Conservation (phyloP, 2,113 vertebrate genomes). For the Dolichallabes microphthalmus region DNA sequence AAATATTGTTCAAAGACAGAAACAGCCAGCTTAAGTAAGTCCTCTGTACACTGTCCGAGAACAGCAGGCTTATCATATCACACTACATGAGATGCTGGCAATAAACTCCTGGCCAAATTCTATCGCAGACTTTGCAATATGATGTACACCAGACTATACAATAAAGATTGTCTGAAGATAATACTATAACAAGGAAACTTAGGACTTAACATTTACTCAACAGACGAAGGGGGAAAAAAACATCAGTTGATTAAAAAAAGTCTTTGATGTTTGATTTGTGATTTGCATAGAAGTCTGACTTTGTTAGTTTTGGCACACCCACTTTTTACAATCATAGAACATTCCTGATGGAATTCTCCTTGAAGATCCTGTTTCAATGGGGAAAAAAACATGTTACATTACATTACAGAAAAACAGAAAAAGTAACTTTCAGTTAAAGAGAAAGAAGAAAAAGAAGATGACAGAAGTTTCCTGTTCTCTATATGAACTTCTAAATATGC, state of each 20-base stretch:
- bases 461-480: background rate
- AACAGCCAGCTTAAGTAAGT: background rate
- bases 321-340: background rate
- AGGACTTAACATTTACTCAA: background rate
- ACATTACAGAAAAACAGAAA: too few relatives aligned
- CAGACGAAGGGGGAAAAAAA: background rate
- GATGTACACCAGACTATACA: background rate
- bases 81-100: background rate
- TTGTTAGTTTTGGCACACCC: background rate
- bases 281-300: background rate
- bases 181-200: background rate
- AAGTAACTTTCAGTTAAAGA: background rate
- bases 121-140: background rate
- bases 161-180: constrained; percentile 15
- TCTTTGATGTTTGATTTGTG: background rate
- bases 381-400: background rate
- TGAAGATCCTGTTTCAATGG: background rate
- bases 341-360: background rate
- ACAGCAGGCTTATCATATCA: constrained; percentile 12
- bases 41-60: background rate
- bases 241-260: background rate
- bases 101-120: background rate
- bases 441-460: background rate
- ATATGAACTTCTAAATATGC: background rate
- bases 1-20: constrained; percentile 3